Percentiles rank a stretch among this genome's conserved stretches.
Evolutionary conservation across 2,113 vertebrate genomes (phyloP).

Genomic region (Dromas ardeola): DNA sequence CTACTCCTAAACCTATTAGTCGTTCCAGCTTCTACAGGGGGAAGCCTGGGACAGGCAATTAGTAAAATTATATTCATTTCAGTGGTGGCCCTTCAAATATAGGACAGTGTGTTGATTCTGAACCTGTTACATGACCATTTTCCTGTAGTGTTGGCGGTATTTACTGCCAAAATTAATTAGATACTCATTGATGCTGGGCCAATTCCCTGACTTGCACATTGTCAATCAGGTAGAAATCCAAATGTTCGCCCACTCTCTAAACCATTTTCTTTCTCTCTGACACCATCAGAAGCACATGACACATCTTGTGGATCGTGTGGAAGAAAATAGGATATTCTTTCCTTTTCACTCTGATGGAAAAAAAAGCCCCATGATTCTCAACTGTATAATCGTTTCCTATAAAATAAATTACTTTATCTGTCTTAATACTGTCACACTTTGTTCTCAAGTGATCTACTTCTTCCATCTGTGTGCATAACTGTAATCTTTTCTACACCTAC

Average conservation of each 20-base stretch:
- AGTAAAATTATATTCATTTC: not conserved
- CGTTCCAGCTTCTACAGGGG: not conserved
- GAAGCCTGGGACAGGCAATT: not conserved
- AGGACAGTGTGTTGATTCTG: not conserved
- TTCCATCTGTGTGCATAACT: slow-evolving; percentile 63
- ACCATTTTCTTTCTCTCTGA: slow-evolving; percentile 7
- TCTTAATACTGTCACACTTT: slow-evolving; percentile 60
- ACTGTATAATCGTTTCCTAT: slow-evolving; percentile 41
- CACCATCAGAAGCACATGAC: slow-evolving; percentile 15
- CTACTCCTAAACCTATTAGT: not conserved
- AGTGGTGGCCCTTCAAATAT: not conserved
- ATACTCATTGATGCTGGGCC: not conserved
- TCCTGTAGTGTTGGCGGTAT: not conserved
- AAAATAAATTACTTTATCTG: slow-evolving; percentile 62
- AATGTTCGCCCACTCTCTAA: slow-evolving; percentile 44
- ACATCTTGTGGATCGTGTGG: not conserved
- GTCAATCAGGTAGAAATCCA: slow-evolving; percentile 54
- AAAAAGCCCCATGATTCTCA: slow-evolving; percentile 8
- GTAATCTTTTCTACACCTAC: slow-evolving; percentile 51
- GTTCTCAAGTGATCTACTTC: slow-evolving; percentile 47
- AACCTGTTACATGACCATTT: not conserved
- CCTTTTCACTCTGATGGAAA: not conserved
- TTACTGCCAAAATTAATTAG: slow-evolving; percentile 26
- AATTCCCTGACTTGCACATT: slow-evolving; percentile 27
- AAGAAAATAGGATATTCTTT: slow-evolving; percentile 7